Evolutionary conservation across 2,797 vertebrate species (phyloP), one percentile per base, ranked within the genome.

Genomic region (Pipistrellus nathusii): DNA sequence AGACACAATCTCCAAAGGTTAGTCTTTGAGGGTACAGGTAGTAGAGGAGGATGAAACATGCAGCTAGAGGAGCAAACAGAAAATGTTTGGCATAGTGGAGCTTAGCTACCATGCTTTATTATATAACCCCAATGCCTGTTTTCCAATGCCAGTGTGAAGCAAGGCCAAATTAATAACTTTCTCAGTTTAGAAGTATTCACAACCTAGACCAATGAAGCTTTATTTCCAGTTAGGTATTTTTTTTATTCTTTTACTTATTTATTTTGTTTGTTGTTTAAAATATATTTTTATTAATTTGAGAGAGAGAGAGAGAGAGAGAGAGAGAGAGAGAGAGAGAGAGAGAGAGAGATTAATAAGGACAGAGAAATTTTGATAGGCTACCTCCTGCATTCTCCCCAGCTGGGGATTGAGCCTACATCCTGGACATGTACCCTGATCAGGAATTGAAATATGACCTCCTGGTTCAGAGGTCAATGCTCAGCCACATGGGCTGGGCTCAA

Each of bases 151-250:
- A 88, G 11, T 0, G 6, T 7, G 55, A 69, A 57, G 23, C 6
- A 27, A 51, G 76, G 85, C 71, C 69, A 88, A 88, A 13, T 89
- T 78, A 85, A 51, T 66, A 77, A 76, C 10, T 35, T 85, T 2
- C 14, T 91, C 25, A 35, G n/a, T 38, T 95, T 76, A 91, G 87
- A 91, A 84, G 69, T 85, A 88, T 11, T 83, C 64, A 88, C 48
- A 69, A 62, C 55, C 23, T 68, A 68, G 66, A 86, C 68, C 41
- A 80, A 53, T n/a, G 4, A 4, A 20, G 25, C 32, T 85, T 89
- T 62, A 77, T 88, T 88, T 55, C 30, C 59, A 41, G 32, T 93
- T 75, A n/a, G 32, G 0, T 41, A 62, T 62, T 88, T 44, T 44
- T 32, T 77, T 46, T n/a, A 21, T 23, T 44, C 27, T 82, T 90